Base-by-base conservation (phyloP, 1,140 invertebrate species). In the Branchinecta lynchi region DNA sequence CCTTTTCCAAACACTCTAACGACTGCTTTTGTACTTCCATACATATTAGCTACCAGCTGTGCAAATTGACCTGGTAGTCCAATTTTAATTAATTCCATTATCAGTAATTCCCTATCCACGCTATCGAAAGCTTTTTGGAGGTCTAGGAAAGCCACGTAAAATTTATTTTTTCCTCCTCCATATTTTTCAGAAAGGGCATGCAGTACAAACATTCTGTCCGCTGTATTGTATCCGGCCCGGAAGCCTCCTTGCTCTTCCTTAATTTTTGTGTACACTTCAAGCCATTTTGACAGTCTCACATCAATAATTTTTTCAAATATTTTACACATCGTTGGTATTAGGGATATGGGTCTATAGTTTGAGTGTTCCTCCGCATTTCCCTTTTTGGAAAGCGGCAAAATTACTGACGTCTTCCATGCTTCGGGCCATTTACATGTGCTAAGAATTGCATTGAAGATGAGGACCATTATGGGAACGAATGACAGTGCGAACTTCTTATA, bases 61-160 rank as follows among this genome's bases (percentile, higher is more conserved):
- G 51, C 51, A 60, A 60, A 3, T 15, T 60, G 51, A 60, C 51
- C 51, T 60, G 17, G 51, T 60, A 60, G 51, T 60, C 51, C 51
- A 60, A 60, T 60, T 60, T 60, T 60, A 60, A 60, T 60, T 60
- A 60, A 60, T 60, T 60, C 51, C 51, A 60, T 60, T 60, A 60
- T 60, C 51, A 60, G 51, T 60, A 60, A 60, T 60, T 60, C 51
- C 51, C 51, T 60, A 60, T 60, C 51, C 51, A 60, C 51, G 51
- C 51, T 60, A 60, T 60, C 17, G 51, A 60, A 60, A 60, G 51
- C 51, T 60, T 12, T 60, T 60, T 60, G 51, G 51, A 60, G 51
- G 51, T 60, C 51, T 60, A 60, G 12, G 17, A 60, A 60, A 60
- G 51, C 12, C 51, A 60, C 51, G 51, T 60, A 60, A 60, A 60